Conservation (phyloP, 2,888 invertebrate genomes). For the Torymus tubicola region DNA sequence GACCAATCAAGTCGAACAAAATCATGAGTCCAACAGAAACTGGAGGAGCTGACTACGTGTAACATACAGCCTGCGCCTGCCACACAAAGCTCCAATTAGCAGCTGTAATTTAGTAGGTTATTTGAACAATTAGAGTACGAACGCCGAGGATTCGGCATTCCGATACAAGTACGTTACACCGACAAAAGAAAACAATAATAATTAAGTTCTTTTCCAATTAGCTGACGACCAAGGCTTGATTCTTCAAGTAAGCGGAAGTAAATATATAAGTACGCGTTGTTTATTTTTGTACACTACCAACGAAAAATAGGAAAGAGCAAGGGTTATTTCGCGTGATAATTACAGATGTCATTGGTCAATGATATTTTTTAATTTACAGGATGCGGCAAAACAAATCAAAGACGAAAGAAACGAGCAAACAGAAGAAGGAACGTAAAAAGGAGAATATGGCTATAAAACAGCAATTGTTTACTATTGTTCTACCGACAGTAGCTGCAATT, state of each 20-base stretch:
- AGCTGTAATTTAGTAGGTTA: constrained; percentile 39
- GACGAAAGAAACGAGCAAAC: constrained; percentile 89
- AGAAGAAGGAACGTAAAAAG: constrained; percentile 90
- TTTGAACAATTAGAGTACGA: constrained; percentile 22
- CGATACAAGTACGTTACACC: no score
- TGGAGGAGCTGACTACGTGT: constrained; percentile 38
- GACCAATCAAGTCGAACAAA: constrained; percentile 21
- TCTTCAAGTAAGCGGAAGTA: constrained; percentile 8
- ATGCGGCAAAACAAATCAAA: constrained; percentile 90
- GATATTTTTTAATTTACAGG: constrained; percentile 20
- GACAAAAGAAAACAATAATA: background rate
- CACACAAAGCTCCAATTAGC: background rate
- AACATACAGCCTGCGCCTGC: background rate
- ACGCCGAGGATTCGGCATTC: background rate
- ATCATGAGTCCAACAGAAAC: constrained; percentile 20
- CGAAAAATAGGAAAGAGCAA: no score
- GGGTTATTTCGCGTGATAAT: background rate
- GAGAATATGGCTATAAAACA: constrained; percentile 89
- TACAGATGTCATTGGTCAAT: constrained; percentile 26
- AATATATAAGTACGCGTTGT: background rate
- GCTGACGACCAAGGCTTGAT: background rate
- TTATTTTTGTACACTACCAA: background rate
- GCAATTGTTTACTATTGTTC: constrained; percentile 86
- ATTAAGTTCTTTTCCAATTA: background rate
- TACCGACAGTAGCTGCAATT: constrained; percentile 85